phyloP scores from a whole-genome alignment of 2,888 invertebrate genomes.

The Cyclophora albipunctata region DNA sequence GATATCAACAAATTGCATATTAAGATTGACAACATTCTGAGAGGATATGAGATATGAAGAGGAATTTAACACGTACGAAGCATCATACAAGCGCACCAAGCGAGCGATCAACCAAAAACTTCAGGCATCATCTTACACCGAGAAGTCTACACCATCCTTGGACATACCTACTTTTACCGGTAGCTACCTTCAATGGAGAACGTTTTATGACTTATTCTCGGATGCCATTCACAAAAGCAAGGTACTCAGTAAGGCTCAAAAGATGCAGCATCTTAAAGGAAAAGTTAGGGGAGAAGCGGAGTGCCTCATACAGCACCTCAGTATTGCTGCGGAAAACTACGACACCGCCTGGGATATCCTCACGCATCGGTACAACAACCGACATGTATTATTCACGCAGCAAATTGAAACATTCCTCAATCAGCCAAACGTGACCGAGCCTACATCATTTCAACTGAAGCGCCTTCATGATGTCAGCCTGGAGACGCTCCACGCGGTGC shows the following conservation, averaged over 20 bases:
- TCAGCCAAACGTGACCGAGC: background rate
- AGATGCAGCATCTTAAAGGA: slow-evolving; percentile 5
- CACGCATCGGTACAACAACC: slow-evolving; percentile 5
- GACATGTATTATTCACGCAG: background rate
- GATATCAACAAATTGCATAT: background rate
- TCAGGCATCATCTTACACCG: background rate
- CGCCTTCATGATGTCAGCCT: slow-evolving; percentile 11
- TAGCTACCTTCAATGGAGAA: background rate
- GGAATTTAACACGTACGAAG: background rate
- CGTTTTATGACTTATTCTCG: slow-evolving; percentile 1
- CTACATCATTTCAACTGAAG: background rate
- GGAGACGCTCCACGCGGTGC: slow-evolving; percentile 15
- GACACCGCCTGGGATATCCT: slow-evolving; percentile 3
- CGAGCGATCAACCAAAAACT: background rate
- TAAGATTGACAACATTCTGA: background rate
- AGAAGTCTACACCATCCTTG: background rate
- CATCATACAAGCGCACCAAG: background rate
- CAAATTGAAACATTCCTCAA: background rate
- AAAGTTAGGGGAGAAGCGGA: slow-evolving; percentile 5
- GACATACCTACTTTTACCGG: background rate
- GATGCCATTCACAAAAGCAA: slow-evolving; percentile 2
- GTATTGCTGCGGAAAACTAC: slow-evolving; percentile 6
- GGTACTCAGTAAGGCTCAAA: background rate
- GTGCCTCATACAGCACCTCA: slow-evolving; percentile 1
- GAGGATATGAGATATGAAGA: background rate